Conservation (phyloP, 2,888 invertebrate species). For the Phortica okadai region DNA sequence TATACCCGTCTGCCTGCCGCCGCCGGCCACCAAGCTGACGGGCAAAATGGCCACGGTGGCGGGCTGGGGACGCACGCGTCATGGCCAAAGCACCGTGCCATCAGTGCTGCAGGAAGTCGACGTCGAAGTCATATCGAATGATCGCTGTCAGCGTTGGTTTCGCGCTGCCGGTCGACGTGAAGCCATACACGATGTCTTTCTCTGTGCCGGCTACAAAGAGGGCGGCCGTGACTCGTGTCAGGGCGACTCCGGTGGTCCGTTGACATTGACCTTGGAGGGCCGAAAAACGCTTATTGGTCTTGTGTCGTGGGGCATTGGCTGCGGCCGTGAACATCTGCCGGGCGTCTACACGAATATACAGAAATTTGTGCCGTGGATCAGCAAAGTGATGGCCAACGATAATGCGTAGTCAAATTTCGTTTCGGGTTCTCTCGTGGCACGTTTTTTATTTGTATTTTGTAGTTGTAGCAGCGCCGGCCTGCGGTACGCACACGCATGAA, state of each 20-base stretch:
- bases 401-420: constrained; percentile 64
- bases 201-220: constrained; percentile 96
- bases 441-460: constrained; percentile 42
- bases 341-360: constrained; percentile 96
- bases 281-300: constrained; percentile 91
- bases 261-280: constrained; percentile 91
- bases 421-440: constrained; percentile 22
- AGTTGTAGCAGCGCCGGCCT: constrained; percentile 34
- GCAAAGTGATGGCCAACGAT: constrained; percentile 83
- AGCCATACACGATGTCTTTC: constrained; percentile 94
- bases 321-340: constrained; percentile 91
- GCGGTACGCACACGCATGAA: constrained; percentile 33
- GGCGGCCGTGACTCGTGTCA: constrained; percentile 86
- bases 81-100: constrained; percentile 92
- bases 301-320: constrained; percentile 94
- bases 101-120: constrained; percentile 90
- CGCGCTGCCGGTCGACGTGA: constrained; percentile 91
- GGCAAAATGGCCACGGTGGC: constrained; percentile 94
- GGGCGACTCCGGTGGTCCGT: constrained; percentile 89
- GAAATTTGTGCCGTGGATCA: constrained; percentile 94
- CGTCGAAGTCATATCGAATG: constrained; percentile 91
- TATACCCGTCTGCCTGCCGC: constrained; percentile 92
- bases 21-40: constrained; percentile 85
- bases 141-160: constrained; percentile 95
- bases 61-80: constrained; percentile 94